phyloP scores from a whole-genome alignment of 2,113 vertebrate species.

The Genyomyrus donnyi region DNA sequence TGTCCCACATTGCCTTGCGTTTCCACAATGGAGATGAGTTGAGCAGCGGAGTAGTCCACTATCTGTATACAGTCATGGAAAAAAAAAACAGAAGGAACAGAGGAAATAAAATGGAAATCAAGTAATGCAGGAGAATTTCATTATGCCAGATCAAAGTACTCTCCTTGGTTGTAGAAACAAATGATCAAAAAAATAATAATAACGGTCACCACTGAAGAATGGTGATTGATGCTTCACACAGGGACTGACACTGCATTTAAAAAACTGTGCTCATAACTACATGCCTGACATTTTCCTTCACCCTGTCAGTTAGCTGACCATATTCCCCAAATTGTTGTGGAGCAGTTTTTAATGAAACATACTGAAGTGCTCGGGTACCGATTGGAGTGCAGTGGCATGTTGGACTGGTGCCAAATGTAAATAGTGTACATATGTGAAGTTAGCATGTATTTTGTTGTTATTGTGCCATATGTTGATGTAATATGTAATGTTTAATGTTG shows the following conservation, averaged over 20 bases:
- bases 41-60: neutral
- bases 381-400: neutral
- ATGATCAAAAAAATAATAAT: neutral
- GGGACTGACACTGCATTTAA: neutral
- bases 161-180: neutral
- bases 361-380: neutral
- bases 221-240: neutral
- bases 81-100: neutral
- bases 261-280: neutral
- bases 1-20: neutral
- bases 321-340: neutral
- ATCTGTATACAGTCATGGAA: neutral
- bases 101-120: neutral
- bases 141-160: neutral
- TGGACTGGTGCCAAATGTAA: neutral
- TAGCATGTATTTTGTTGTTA: neutral
- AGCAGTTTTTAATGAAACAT: neutral
- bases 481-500: neutral
- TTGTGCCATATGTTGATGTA: neutral
- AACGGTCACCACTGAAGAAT: neutral
- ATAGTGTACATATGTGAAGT: neutral
- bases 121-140: neutral
- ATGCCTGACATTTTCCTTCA: neutral
- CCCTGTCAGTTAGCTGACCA: neutral
- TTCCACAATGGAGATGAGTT: neutral